phyloP scores from a whole-genome alignment of 2,797 vertebrate species.

The Myripristis murdjan region DNA sequence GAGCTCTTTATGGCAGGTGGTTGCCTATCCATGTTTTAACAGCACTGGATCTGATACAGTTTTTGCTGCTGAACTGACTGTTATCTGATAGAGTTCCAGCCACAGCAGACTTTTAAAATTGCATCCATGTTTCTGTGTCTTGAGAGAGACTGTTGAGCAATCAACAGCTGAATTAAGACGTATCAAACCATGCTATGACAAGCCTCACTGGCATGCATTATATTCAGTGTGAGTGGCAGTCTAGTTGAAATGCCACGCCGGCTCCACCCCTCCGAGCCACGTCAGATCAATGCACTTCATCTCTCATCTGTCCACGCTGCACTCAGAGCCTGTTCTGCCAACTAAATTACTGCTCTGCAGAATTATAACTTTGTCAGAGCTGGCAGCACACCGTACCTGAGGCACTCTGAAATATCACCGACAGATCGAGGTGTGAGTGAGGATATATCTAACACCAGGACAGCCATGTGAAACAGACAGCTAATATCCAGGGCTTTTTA shows the following conservation, averaged over 20 bases:
- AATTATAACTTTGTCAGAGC: conserved; percentile 83
- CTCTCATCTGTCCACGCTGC: conserved; percentile 76
- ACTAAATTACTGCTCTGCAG: conserved; percentile 86
- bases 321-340: conserved; percentile 81
- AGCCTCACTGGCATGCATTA: conserved; percentile 24
- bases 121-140: too few species aligned
- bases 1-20: too few species aligned
- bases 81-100: too few species aligned
- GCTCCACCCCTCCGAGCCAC: conserved; percentile 53
- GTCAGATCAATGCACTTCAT: conserved; percentile 82
- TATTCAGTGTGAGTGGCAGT: conserved; percentile 32
- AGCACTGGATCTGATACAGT: too few species aligned
- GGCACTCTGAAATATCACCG: conserved; percentile 77
- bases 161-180: conserved; percentile 18
- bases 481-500: conserved; percentile 69
- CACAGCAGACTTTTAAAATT: too few species aligned
- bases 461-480: conserved; percentile 62
- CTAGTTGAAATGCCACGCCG: conserved; percentile 65
- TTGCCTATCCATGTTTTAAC: too few species aligned
- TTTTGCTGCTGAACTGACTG: too few species aligned
- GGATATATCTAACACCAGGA: conserved; percentile 68
- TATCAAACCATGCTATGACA: conserved; percentile 10
- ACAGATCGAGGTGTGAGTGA: conserved; percentile 67
- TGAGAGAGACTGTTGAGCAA: too few species aligned
- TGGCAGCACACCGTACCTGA: conserved; percentile 74